phyloP scores from a whole-genome alignment of 2,888 invertebrate genomes.

The Melieria omissa region DNA sequence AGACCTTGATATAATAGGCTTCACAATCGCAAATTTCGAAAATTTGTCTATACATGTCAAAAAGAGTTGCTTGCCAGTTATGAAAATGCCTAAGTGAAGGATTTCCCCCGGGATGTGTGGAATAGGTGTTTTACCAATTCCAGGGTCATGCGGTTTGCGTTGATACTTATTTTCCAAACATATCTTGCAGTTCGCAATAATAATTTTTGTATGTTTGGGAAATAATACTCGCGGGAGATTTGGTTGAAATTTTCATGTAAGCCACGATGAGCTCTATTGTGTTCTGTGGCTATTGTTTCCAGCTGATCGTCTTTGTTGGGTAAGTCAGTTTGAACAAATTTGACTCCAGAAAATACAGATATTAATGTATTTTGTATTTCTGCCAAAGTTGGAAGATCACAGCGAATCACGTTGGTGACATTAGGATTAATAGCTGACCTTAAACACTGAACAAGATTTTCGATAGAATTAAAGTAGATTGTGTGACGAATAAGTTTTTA shows the following conservation, averaged over 20 bases:
- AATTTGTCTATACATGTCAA: constrained; percentile 18
- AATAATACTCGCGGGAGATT: constrained; percentile 12
- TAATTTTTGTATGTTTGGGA: not conserved
- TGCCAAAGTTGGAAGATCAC: constrained; percentile 16
- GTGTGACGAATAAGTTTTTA: constrained; percentile 13
- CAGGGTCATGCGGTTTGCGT: constrained; percentile 5
- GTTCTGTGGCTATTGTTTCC: constrained; percentile 30
- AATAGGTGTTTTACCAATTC: constrained; percentile 17
- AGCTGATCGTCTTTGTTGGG: constrained; percentile 33
- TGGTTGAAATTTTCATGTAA: constrained; percentile 28
- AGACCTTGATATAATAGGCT: not conserved
- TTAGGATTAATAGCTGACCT: constrained; percentile 29
- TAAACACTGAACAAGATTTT: constrained; percentile 25
- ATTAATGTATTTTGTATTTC: constrained; percentile 22
- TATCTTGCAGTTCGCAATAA: constrained; percentile 21
- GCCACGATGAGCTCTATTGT: constrained; percentile 1
- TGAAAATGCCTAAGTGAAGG: constrained; percentile 15
- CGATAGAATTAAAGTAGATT: constrained; percentile 14
- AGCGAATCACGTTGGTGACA: not conserved
- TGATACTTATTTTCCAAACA: constrained; percentile 27
- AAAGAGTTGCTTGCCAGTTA: constrained; percentile 14
- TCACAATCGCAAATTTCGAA: too few species aligned
- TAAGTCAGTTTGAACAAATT: constrained; percentile 31
- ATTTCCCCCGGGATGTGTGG: constrained; percentile 18
- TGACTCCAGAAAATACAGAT: constrained; percentile 33